A percentile compares a stretch with the other conserved stretches of the same genome.
Conservation (phyloP, 1,140 invertebrate species). For the Venustaconcha ellipsiformis region DNA sequence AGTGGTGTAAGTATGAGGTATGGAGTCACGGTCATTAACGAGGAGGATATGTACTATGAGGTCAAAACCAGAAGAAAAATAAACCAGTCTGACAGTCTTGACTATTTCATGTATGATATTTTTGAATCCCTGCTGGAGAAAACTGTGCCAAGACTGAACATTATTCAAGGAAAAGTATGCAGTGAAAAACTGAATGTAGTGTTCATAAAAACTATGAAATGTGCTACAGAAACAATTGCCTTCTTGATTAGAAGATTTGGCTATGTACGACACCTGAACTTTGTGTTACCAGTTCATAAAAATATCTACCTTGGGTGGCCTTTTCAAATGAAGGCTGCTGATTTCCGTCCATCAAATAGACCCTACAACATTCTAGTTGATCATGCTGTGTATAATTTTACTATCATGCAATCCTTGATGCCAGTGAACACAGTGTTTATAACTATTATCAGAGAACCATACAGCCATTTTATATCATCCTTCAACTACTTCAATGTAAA, state of each 20-base stretch:
- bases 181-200: constrained; percentile 44
- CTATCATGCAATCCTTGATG: constrained; percentile 50
- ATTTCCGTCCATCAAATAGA: constrained; percentile 40
- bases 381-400: constrained; percentile 57
- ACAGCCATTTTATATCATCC: constrained; percentile 51
- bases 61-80: too few species aligned
- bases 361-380: constrained; percentile 57
- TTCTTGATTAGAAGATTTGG: constrained; percentile 44
- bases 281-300: constrained; percentile 37
- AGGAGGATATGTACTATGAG: too few species aligned
- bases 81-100: too few species aligned
- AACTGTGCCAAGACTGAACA: too few species aligned
- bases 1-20: too few species aligned
- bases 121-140: too few species aligned
- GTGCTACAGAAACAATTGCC: constrained; percentile 44
- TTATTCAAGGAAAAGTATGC: too few species aligned
- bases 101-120: too few species aligned
- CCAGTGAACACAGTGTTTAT: constrained; percentile 48
- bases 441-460: constrained; percentile 57
- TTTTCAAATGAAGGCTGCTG: constrained; percentile 30
- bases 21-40: too few species aligned
- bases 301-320: constrained; percentile 58
- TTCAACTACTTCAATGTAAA: constrained; percentile 55
- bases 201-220: constrained; percentile 54
- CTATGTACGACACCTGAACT: constrained; percentile 41